These are phyloP conservation scores for Magallana nippona DNA, from an alignment of 2,888 invertebrate species.

Conservation along the genomic window DNA sequence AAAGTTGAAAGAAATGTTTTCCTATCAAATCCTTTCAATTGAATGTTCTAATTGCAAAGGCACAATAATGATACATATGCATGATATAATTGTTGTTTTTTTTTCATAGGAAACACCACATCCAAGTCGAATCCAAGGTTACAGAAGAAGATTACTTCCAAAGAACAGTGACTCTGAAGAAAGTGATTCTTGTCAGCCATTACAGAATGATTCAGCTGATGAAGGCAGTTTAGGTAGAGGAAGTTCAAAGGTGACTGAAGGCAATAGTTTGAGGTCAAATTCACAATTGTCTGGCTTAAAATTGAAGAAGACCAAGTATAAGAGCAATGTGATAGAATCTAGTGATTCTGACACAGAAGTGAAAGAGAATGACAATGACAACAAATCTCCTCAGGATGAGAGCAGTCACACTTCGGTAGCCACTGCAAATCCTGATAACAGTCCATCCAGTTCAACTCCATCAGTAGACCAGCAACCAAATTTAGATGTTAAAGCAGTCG, in stretches of 20 bases:
- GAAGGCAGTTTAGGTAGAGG: neutral
- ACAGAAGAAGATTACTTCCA: conserved; percentile 7
- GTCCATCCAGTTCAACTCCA: neutral
- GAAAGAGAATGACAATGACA: neutral
- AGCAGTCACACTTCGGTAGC: neutral
- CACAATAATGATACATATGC: no score
- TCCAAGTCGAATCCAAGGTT: neutral
- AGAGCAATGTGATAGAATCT: conserved; percentile 14
- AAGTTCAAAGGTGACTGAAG: neutral
- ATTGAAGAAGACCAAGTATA: conserved; percentile 2
- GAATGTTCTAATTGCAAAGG: no score
- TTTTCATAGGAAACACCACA: neutral
- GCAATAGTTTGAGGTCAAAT: neutral
- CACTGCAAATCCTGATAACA: neutral
- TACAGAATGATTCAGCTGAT: neutral
- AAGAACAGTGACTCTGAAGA: conserved; percentile 9
- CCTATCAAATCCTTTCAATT: no score
- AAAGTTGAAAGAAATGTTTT: no score
- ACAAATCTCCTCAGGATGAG: neutral
- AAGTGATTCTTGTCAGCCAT: neutral
- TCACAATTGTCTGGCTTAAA: neutral
- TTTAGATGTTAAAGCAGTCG: neutral
- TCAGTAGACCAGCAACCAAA: neutral
- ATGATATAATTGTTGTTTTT: no score
- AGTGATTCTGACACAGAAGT: conserved; percentile 13